These are phyloP conservation scores for Trissolcus brochymenae DNA, from an alignment of 2,888 invertebrate genomes.

Conservation along the genomic window DNA sequence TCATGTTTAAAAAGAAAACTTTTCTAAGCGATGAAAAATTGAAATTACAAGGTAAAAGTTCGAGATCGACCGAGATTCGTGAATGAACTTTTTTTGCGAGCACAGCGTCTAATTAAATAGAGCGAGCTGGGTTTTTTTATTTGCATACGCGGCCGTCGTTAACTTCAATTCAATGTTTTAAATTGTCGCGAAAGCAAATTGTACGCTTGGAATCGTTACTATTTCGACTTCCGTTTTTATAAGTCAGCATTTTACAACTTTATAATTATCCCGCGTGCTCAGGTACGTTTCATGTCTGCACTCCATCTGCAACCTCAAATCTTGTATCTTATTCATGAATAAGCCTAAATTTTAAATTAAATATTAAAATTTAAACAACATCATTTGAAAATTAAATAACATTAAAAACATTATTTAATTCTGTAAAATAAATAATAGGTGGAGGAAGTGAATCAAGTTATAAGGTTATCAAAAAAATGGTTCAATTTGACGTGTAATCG, in stretches of 20 bases:
- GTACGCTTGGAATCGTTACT: conserved; percentile 22
- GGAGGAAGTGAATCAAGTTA: too few relatives aligned
- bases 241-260: conserved; percentile 38
- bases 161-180: conserved; percentile 38
- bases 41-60: conserved; percentile 29
- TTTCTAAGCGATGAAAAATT: conserved; percentile 22
- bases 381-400: too few relatives aligned
- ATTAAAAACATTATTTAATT: too few relatives aligned
- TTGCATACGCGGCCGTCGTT: conserved; percentile 34
- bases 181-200: conserved; percentile 37
- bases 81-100: conserved; percentile 65
- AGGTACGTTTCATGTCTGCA: too few relatives aligned
- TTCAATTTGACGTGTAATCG: too few relatives aligned
- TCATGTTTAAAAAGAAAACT: too few relatives aligned
- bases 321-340: too few relatives aligned
- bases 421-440: too few relatives aligned
- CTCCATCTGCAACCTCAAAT: too few relatives aligned
- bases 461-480: too few relatives aligned
- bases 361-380: too few relatives aligned
- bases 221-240: conserved; percentile 27
- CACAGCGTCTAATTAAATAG: conserved; percentile 64
- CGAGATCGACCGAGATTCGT: conserved; percentile 58
- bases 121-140: conserved; percentile 57
- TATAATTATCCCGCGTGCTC: conserved; percentile 19
- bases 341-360: too few relatives aligned